phyloP scores from a whole-genome alignment of 2,888 invertebrate genomes.

The Tetanocera ferruginea region DNA sequence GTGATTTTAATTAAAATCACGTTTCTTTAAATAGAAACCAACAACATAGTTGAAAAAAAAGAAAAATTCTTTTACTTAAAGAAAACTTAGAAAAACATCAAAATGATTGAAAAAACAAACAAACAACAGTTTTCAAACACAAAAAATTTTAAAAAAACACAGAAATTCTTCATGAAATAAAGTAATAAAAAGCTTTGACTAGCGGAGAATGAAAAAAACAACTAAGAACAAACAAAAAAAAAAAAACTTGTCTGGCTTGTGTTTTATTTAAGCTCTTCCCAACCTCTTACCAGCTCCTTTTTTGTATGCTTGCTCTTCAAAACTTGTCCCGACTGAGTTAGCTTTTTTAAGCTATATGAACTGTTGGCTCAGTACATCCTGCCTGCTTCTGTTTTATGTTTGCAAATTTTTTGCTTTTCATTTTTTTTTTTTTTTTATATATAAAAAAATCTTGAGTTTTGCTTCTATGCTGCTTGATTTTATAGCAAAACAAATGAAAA shows the following conservation, averaged over 20 bases:
- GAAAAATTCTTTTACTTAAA: neutral
- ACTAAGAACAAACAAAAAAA: slow-evolving; percentile 23
- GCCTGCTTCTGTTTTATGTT: neutral
- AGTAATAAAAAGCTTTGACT: slow-evolving; percentile 32
- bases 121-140: neutral
- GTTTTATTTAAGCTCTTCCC: slow-evolving; percentile 31
- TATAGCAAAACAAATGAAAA: neutral
- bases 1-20: slow-evolving; percentile 1
- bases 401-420: neutral
- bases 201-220: slow-evolving; percentile 26
- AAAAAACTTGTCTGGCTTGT: slow-evolving; percentile 23
- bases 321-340: no score
- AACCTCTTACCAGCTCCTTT: neutral
- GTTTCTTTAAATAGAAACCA: neutral
- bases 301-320: neutral
- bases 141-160: neutral
- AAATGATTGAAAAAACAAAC: neutral
- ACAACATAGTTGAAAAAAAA: neutral
- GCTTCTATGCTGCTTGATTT: slow-evolving; percentile 12
- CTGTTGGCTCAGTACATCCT: neutral
- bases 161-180: slow-evolving; percentile 17
- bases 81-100: neutral
- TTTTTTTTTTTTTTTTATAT: neutral
- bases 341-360: neutral
- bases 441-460: no score